Conservation (phyloP, 2,888 invertebrate genomes). For the Herminia tarsipennalis region DNA sequence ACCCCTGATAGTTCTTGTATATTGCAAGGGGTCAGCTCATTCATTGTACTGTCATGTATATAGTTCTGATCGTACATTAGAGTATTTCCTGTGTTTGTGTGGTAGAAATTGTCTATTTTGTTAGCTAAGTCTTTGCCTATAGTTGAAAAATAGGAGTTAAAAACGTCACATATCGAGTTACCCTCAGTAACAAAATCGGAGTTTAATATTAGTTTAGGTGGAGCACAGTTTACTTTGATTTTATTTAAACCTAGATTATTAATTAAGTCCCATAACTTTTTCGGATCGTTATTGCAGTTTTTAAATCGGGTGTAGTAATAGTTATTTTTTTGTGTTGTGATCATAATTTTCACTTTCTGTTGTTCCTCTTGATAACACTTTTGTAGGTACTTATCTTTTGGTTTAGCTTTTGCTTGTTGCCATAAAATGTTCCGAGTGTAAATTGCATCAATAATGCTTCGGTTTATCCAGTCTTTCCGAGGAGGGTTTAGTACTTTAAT, state of each 20-base stretch:
- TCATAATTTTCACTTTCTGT: constrained; percentile 9
- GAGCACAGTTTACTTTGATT: constrained; percentile 11
- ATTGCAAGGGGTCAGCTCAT: too few relatives aligned
- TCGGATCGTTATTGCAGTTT: constrained; percentile 18
- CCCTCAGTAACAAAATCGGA: constrained; percentile 11
- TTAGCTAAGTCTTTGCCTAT: too few relatives aligned
- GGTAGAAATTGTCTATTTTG: too few relatives aligned
- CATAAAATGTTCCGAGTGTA: constrained; percentile 32
- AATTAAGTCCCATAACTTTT: constrained; percentile 35
- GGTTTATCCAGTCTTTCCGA: constrained; percentile 38
- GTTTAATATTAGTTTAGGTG: constrained; percentile 14
- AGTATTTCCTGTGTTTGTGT: too few relatives aligned
- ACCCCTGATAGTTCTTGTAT: too few relatives aligned
- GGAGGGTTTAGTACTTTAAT: constrained; percentile 28
- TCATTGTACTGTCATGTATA: too few relatives aligned
- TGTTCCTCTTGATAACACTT: constrained; percentile 12
- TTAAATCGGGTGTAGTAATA: constrained; percentile 25
- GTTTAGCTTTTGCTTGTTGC: constrained; percentile 16
- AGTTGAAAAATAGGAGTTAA: constrained; percentile 29
- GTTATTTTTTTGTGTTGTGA: constrained; percentile 11
- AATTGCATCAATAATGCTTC: constrained; percentile 25
- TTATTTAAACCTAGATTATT: constrained; percentile 28
- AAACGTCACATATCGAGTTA: constrained; percentile 26
- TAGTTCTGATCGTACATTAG: too few relatives aligned
- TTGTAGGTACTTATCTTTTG: constrained; percentile 13